phyloP scores from a whole-genome alignment of 2,113 vertebrate genomes.

The Catharus fuscescens region DNA sequence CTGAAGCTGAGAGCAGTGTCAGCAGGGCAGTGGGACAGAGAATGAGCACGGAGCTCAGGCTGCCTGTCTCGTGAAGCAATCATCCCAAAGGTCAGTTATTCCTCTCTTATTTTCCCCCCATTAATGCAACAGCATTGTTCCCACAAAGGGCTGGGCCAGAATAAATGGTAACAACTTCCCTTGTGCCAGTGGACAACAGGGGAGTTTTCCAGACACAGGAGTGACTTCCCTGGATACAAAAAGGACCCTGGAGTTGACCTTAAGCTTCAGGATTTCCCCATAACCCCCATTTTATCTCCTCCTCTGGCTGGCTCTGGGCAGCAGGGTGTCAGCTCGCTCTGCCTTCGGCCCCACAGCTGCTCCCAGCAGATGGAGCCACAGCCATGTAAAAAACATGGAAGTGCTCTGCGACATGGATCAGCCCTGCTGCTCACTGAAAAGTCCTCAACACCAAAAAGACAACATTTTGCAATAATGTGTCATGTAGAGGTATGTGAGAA shows the following conservation, averaged over 20 bases:
- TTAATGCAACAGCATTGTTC: neutral
- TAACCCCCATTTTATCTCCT: fast-evolving
- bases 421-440: neutral
- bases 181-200: neutral
- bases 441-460: neutral
- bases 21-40: neutral
- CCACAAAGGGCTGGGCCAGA: neutral
- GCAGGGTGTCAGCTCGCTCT: neutral
- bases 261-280: neutral
- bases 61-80: neutral
- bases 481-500: neutral
- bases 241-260: neutral
- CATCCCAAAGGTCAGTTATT: neutral
- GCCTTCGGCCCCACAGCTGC: neutral
- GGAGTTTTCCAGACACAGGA: neutral
- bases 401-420: neutral
- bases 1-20: neutral
- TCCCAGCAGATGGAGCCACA: neutral
- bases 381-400: neutral
- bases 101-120: neutral
- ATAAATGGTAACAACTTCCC: neutral
- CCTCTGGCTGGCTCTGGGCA: neutral
- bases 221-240: neutral
- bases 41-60: neutral
- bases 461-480: neutral